Evolutionary conservation across 1,140 invertebrate species (phyloP).

Genomic region (Drosophila funebris): DNA sequence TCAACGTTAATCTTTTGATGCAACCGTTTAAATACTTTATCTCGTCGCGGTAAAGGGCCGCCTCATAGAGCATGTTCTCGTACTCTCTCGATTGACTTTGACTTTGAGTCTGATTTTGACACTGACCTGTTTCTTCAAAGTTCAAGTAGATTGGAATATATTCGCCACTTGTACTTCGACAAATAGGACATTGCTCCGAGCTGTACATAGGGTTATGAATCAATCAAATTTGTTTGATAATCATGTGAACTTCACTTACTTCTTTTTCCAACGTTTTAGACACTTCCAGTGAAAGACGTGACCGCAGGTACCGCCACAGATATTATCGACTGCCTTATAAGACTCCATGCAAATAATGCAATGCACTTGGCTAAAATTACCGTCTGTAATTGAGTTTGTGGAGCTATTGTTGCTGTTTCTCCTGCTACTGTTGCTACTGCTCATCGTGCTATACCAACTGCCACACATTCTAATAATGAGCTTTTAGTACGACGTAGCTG

Average conservation of each 20-base stretch:
- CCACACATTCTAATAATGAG: too few species aligned
- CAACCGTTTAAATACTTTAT: slow-evolving; percentile 39
- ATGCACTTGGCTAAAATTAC: not conserved
- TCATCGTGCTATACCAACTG: too few species aligned
- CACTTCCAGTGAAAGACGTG: slow-evolving; percentile 1
- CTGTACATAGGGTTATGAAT: not conserved
- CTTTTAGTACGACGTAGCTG: too few species aligned
- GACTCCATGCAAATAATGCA: not conserved
- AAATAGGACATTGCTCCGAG: slow-evolving; percentile 23
- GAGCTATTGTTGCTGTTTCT: not conserved
- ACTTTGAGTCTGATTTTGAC: not conserved
- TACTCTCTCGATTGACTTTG: slow-evolving; percentile 28
- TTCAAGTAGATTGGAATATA: slow-evolving; percentile 21
- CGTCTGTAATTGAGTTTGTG: not conserved
- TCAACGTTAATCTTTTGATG: not conserved
- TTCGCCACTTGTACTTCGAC: not conserved
- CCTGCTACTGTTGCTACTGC: not conserved
- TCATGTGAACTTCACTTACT: not conserved
- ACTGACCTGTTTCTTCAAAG: slow-evolving; percentile 9
- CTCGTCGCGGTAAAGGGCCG: slow-evolving; percentile 49
- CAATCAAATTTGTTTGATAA: not conserved
- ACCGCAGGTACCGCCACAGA: not conserved
- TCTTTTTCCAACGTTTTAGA: not conserved
- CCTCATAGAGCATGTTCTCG: slow-evolving; percentile 55
- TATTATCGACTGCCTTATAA: not conserved